Evolutionary conservation across 2,888 invertebrate genomes (phyloP), one percentile per base, ranked within the genome.

Genomic region (Norana najaformis): DNA sequence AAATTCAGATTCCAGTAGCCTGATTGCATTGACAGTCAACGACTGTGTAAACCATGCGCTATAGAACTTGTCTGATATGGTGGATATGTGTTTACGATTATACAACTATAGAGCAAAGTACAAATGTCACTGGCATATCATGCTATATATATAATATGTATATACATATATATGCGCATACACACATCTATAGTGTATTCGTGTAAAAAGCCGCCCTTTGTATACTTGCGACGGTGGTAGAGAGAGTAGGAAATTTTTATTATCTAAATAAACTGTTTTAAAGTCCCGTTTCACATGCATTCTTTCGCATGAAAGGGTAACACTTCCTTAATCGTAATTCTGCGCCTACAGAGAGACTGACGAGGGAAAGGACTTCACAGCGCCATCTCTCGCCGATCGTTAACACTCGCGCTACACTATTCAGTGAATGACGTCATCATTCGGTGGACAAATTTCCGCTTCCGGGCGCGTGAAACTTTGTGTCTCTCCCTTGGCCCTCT

Each of bases 41-140:
- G 23, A 23, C 20, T 47, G 3, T 23, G 20, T 23, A 23, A 69
- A 30, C 30, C 69, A n/a, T n/a, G 6, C 69, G 30, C n/a, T n/a
- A n/a, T 69, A 69, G n/a, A 69, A 69, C n/a, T 69, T 69, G 69
- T 69, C 69, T 69, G 69, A 69, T 69, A 69, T 69, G 69, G n/a
- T n/a, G 69, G 30, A n/a, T n/a, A 69, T 69, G 13, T 69, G 69
- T 13, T n/a, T 69, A 11, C 69, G 69, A 30, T 69, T 69, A n/a
- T 69, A 16, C n/a, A 69, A n/a, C 69, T 2, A 30, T 69, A 69
- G 69, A n/a, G 69, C n/a, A 69, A 69, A 69, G 30, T n/a, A 69
- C 69, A 69, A 69, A 69, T 69, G n/a, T 69, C 69, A n/a, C n/a
- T 2, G 30, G n/a, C 69, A 69, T n/a, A n/a, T 69, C 30, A n/a